Evolutionary conservation across 2,113 vertebrate genomes (phyloP).

Genomic region (Phoxinus phoxinus): DNA sequence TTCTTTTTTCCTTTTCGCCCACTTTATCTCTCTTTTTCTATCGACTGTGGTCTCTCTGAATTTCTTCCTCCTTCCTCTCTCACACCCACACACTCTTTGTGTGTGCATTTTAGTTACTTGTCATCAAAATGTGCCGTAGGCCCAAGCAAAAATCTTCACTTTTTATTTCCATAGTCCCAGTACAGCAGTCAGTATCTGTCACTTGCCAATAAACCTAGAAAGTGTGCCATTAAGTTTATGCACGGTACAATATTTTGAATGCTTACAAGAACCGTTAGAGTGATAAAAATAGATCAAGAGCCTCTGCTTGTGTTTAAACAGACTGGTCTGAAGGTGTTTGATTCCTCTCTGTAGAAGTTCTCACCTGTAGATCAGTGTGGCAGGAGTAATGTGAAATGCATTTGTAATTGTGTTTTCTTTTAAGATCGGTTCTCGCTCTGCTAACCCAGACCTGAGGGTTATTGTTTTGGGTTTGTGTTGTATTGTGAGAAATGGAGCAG

Average conservation of each 20-base stretch:
- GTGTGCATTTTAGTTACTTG: slow-evolving; percentile 17
- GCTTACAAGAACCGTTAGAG: neutral
- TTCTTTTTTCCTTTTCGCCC: neutral
- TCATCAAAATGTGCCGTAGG: slow-evolving; percentile 33
- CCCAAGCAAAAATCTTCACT: slow-evolving; percentile 33
- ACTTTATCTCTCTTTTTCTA: neutral
- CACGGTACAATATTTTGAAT: neutral
- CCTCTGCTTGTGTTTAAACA: neutral
- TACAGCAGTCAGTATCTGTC: slow-evolving; percentile 1
- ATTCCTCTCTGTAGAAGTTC: neutral
- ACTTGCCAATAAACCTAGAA: slow-evolving; percentile 3
- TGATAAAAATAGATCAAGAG: neutral
- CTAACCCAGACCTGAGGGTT: neutral
- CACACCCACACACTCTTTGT: slow-evolving; percentile 21
- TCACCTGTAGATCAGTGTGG: neutral
- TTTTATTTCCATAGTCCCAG: slow-evolving; percentile 12
- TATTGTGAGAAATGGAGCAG: neutral
- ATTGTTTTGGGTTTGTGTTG: slow-evolving; percentile 10
- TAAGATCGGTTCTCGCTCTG: neutral
- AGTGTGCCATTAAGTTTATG: slow-evolving; percentile 1
- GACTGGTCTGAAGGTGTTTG: neutral
- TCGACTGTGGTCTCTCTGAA: slow-evolving; percentile 48
- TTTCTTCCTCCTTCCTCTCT: slow-evolving; percentile 17
- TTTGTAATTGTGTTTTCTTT: slow-evolving; percentile 27
- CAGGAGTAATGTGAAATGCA: neutral